Percentiles rank a stretch among this genome's conserved stretches.
These are phyloP conservation scores for Sternotherus odoratus DNA, from an alignment of 2,797 vertebrate species.

Conservation along the genomic window DNA sequence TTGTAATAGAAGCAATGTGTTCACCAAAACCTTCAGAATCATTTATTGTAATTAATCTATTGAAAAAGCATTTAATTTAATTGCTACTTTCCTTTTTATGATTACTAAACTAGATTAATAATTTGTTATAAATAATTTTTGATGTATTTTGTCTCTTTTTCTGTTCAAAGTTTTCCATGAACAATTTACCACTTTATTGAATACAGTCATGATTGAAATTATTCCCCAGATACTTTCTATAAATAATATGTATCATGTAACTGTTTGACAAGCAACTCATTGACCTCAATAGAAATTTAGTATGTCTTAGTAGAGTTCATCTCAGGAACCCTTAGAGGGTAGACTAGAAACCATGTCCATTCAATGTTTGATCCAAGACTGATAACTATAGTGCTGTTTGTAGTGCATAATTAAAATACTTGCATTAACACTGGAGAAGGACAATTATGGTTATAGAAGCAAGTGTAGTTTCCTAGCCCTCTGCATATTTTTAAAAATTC, in stretches of 20 bases:
- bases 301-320: neutral
- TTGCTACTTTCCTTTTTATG: neutral
- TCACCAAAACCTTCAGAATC: neutral
- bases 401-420: neutral
- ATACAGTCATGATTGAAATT: neutral
- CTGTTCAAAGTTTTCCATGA: neutral
- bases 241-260: neutral
- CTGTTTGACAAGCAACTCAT: conserved; percentile 5
- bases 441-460: neutral
- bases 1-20: conserved; percentile 5
- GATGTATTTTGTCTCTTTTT: neutral
- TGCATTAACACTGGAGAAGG: neutral
- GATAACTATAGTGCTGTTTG: neutral
- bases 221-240: neutral
- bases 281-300: neutral
- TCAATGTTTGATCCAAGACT: neutral
- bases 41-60: neutral
- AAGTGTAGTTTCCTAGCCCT: neutral
- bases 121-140: neutral
- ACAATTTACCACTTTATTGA: neutral
- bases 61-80: neutral
- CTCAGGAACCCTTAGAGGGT: neutral
- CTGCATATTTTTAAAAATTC: neutral
- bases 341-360: neutral
- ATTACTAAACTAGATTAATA: neutral